Base-by-base conservation (phyloP, 2,797 vertebrate species). In the Coregonus ussuriensis region DNA sequence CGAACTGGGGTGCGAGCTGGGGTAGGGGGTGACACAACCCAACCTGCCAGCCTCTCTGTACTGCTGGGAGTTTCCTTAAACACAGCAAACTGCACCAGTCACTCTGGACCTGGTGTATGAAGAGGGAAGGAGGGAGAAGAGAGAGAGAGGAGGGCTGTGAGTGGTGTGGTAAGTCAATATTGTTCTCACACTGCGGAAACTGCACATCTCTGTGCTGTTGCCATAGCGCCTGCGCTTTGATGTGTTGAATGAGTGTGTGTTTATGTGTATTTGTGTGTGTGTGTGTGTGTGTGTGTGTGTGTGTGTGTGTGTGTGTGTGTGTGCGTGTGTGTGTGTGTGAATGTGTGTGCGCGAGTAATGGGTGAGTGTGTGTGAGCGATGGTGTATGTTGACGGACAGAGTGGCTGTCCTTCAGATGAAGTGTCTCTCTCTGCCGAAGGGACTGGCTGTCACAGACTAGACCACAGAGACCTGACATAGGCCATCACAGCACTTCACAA, bases 141-240 rank as follows among this genome's bases (percentile, higher is more conserved):
- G 72, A 71, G 3, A 53, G 37, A 53, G 41, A 13, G 7, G 37
- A 53, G 51, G 37, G 54, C 56, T 63, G 73, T 76, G 79, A 25
- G 18, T 33, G 73, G 75, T 76, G 83, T 87, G 86, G 89, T 89
- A 85, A 88, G 88, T 90, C 87, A 92, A 92, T 91, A 91, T 91
- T 93, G 89, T 87, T 90, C 84, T 89, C 90, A 86, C 2, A 31
- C 63, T 29, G 29, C 9, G 65, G 87, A 85, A 35, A 77, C 83
- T 79, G 89, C 85, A 86, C 84, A 87, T 91, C 88, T 79, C 80
- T 83, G 81, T 84, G 89, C 82, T 84, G 90, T 90, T 86, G 86
- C 91, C 89, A 91, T 91, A 89, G 84, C 3, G 80, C 84, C 83
- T n/a, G 85, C 86, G 88, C 85, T 91, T 84, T 82, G 72, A 79